Conservation (phyloP, 2,113 vertebrate genomes). For the Syngnathus typhle region DNA sequence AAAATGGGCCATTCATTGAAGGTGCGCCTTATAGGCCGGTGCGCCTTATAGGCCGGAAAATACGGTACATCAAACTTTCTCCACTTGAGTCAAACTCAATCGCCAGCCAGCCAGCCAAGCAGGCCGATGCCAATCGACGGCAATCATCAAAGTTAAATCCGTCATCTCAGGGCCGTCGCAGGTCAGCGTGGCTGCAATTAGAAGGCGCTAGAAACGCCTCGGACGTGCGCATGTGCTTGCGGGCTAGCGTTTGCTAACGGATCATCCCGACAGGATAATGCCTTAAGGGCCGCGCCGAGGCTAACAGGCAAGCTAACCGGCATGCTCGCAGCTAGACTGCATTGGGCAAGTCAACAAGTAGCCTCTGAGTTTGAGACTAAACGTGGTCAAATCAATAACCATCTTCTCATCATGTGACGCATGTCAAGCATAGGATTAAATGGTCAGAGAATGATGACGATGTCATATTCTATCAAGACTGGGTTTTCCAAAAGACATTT, state of each 20-base stretch:
- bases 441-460: background rate
- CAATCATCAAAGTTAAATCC: slow-evolving; percentile 6
- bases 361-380: background rate
- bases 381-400: background rate
- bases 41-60: too few relatives aligned
- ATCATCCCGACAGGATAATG: slow-evolving; percentile 1
- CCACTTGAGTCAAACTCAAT: background rate
- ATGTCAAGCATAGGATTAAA: slow-evolving; percentile 2
- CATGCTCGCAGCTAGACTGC: background rate
- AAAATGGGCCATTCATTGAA: too few relatives aligned
- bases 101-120: background rate
- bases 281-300: background rate
- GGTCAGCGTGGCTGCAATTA: slow-evolving; percentile 13
- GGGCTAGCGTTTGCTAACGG: background rate
- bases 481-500: background rate
- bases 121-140: background rate
- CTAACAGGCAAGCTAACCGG: background rate
- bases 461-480: background rate
- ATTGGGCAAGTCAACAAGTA: background rate
- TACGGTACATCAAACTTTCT: too few relatives aligned
- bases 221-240: background rate
- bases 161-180: background rate
- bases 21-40: too few relatives aligned
- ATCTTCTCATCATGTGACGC: background rate
- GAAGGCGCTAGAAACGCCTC: background rate